Conservation (phyloP, 2,113 vertebrate genomes). For the Edolisoma coerulescens region DNA sequence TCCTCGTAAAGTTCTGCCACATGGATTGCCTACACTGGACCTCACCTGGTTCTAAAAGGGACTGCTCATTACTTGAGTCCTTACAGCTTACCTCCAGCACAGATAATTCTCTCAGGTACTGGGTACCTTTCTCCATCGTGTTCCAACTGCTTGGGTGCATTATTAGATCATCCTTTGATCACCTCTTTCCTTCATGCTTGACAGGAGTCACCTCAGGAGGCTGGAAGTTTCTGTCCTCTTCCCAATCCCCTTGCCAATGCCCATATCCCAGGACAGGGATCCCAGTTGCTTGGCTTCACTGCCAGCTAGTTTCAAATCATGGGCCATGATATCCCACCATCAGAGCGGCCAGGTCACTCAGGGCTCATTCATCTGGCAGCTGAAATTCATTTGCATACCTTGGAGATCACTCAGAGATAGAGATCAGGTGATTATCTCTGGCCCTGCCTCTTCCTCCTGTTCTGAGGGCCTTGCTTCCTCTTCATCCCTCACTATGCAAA, state of each 20-base stretch:
- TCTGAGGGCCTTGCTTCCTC: not conserved
- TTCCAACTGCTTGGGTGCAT: not conserved
- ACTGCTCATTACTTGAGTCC: not conserved
- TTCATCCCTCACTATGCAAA: not conserved
- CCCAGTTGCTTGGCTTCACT: not conserved
- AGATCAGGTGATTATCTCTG: not conserved
- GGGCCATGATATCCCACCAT: not conserved
- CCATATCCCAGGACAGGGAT: not conserved
- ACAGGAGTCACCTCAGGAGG: not conserved
- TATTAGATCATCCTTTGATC: not conserved
- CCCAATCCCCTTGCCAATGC: not conserved
- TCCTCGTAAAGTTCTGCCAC: not conserved
- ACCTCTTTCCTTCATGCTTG: not conserved
- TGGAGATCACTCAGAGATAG: not conserved
- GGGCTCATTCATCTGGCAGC: not conserved
- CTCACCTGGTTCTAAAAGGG: not conserved
- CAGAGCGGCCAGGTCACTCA: rapidly evolving
- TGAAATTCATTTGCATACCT: not conserved
- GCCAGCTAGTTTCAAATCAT: not conserved
- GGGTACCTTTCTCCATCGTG: not conserved
- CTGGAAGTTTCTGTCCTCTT: not conserved
- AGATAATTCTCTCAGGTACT: not conserved
- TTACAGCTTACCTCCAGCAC: not conserved
- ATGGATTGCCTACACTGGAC: not conserved
- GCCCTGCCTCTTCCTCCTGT: not conserved